phyloP scores from a whole-genome alignment of 2,888 invertebrate species.

The Theretra japonica region DNA sequence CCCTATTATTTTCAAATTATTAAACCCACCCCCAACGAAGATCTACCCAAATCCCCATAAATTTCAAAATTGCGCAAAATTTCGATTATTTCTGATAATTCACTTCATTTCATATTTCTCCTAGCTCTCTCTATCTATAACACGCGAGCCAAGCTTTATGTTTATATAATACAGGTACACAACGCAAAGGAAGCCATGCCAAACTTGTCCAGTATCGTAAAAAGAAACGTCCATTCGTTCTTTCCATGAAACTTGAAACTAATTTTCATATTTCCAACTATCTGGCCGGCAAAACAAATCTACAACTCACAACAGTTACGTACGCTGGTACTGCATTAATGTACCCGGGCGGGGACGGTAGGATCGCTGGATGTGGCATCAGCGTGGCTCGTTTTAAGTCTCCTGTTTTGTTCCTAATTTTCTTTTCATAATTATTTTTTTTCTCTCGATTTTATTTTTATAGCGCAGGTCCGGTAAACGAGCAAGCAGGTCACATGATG shows the following conservation, averaged over 20 bases:
- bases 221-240: constrained; percentile 59
- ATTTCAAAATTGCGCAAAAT: too few species aligned
- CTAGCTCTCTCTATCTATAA: background rate
- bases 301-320: constrained; percentile 81
- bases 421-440: too few species aligned
- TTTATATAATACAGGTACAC: constrained; percentile 24
- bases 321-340: constrained; percentile 77
- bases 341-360: constrained; percentile 41
- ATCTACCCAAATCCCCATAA: too few species aligned
- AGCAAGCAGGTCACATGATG: too few species aligned
- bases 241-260: constrained; percentile 62
- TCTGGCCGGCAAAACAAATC: constrained; percentile 80
- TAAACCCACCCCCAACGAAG: too few species aligned
- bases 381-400: background rate
- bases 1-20: too few species aligned
- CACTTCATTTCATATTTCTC: background rate
- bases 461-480: too few species aligned
- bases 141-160: background rate
- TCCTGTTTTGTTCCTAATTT: too few species aligned
- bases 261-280: constrained; percentile 78
- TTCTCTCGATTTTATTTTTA: too few species aligned
- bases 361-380: constrained; percentile 46
- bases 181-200: constrained; percentile 36
- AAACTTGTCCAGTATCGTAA: constrained; percentile 48
- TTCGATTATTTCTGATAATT: too few species aligned